These are phyloP conservation scores for Syngnathus typhle DNA, from an alignment of 2,113 vertebrate species.

Conservation along the genomic window DNA sequence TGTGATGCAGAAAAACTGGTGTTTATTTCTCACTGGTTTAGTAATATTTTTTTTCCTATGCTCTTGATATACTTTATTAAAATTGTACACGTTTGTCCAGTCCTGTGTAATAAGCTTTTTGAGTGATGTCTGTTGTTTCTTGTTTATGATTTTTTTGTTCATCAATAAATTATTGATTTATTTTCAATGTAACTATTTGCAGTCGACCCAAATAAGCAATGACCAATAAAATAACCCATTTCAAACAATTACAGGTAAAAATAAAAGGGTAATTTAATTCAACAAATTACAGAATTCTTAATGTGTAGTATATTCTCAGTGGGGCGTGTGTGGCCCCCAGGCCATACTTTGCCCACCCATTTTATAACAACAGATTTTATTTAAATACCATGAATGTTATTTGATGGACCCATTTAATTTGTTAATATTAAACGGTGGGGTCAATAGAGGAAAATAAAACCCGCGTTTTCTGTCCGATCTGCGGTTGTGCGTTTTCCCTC, in stretches of 20 bases:
- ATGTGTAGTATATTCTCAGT: neutral
- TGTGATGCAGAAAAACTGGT: too few species aligned
- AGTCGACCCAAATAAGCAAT: neutral
- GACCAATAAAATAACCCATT: neutral
- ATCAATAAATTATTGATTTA: too few species aligned
- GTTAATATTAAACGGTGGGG: neutral
- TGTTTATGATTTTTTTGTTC: too few species aligned
- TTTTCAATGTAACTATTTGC: neutral
- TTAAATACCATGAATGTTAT: neutral
- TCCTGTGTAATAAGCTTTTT: too few species aligned
- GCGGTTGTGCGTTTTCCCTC: constrained; percentile 37
- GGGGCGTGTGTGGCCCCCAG: neutral
- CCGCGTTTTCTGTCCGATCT: neutral
- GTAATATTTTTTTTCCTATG: too few species aligned
- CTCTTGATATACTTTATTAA: too few species aligned
- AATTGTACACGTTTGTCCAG: too few species aligned
- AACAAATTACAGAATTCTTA: neutral
- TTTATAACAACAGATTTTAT: neutral
- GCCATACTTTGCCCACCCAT: neutral
- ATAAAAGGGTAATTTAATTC: neutral
- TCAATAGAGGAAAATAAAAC: neutral
- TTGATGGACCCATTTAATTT: too few species aligned
- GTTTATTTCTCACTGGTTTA: too few species aligned
- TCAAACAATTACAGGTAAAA: neutral
- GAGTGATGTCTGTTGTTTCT: too few species aligned